Conservation (phyloP, 2,888 invertebrate species). For the Phaonia tiefii region DNA sequence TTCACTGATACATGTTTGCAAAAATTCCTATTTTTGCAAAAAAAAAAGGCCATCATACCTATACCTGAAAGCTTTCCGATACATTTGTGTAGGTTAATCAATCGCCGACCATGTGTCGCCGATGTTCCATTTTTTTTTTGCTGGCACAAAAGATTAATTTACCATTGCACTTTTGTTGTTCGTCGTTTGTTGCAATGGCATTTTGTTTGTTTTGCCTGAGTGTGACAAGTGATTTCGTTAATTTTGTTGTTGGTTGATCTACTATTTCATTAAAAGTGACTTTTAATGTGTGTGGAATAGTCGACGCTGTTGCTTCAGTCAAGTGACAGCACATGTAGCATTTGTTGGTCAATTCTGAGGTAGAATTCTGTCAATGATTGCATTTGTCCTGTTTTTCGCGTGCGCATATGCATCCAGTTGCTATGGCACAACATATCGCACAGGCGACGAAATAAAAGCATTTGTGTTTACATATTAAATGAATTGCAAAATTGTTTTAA, state of each 20-base stretch:
- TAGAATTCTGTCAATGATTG: constrained; percentile 2
- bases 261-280: constrained; percentile 20
- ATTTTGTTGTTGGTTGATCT: background rate
- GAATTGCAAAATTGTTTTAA: constrained; percentile 52
- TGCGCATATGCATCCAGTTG: background rate
- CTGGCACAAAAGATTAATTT: constrained; percentile 38
- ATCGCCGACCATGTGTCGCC: constrained; percentile 10
- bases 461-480: constrained; percentile 56
- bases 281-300: constrained; percentile 44
- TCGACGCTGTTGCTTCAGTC: no score
- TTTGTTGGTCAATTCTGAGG: constrained; percentile 28
- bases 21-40: no score
- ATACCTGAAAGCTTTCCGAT: no score
- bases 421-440: background rate
- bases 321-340: constrained; percentile 32
- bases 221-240: background rate
- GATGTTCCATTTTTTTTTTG: constrained; percentile 3
- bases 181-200: background rate
- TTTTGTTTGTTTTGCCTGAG: constrained; percentile 3
- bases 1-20: no score
- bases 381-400: background rate
- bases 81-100: no score
- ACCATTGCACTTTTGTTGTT: background rate
- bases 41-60: no score
- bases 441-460: no score